Evolutionary conservation across 2,797 vertebrate species (phyloP).

Genomic region (Gobionotothen gibberifrons): DNA sequence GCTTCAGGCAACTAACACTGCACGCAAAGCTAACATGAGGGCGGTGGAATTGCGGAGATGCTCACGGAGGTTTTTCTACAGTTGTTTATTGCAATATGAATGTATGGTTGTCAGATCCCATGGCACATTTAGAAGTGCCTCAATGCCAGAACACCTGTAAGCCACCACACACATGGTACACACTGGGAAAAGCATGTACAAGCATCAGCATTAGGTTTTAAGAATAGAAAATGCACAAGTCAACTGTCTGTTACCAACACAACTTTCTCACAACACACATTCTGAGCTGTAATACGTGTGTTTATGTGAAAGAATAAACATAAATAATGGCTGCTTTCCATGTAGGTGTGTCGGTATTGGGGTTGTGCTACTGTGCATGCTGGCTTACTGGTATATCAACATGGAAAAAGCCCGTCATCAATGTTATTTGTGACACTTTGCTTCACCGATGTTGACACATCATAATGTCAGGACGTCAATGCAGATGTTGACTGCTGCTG

Average conservation of each 20-base stretch:
- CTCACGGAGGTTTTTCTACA: too few species aligned
- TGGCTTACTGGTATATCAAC: not conserved
- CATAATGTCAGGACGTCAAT: constrained; percentile 22
- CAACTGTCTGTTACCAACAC: not conserved
- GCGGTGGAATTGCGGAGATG: too few species aligned
- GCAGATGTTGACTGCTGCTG: constrained; percentile 5
- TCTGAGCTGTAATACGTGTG: not conserved
- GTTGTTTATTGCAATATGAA: too few species aligned
- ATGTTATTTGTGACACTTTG: constrained; percentile 19
- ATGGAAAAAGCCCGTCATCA: not conserved
- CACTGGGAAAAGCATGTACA: not conserved
- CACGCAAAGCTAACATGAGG: too few species aligned
- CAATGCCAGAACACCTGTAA: too few species aligned
- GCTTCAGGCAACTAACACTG: too few species aligned
- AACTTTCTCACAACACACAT: not conserved
- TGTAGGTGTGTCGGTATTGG: not conserved
- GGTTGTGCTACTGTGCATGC: not conserved
- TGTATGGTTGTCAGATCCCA: too few species aligned
- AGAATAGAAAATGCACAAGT: not conserved
- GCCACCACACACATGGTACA: too few species aligned
- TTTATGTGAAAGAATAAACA: not conserved
- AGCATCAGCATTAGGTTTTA: not conserved
- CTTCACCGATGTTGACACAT: not conserved
- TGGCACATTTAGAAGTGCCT: too few species aligned
- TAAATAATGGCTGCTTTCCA: constrained; percentile 7